These are phyloP conservation scores for Drosophila acutilabella DNA, from an alignment of 2,888 invertebrate species.

Conservation along the genomic window DNA sequence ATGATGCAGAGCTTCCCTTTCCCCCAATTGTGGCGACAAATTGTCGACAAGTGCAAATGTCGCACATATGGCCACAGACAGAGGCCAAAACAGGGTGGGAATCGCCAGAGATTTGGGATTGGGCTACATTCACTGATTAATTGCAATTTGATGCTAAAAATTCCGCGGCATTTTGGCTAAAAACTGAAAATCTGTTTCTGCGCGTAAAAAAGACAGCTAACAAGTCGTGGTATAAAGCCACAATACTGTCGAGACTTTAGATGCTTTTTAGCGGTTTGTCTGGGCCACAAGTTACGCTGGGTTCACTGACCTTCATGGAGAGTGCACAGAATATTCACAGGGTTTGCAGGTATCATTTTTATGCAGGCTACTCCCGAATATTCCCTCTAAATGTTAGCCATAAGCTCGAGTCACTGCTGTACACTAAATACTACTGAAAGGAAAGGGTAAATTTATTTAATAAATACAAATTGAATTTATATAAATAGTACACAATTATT, in stretches of 20 bases:
- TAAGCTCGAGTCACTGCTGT: conserved; percentile 47
- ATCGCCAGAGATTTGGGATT: conserved; percentile 35
- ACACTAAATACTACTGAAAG: conserved; percentile 11
- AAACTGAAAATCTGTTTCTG: conserved; percentile 11
- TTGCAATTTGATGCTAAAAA: conserved; percentile 78
- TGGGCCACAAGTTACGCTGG: background rate
- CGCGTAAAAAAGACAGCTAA: conserved; percentile 30
- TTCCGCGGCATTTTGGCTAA: conserved; percentile 50
- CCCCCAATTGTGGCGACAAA: conserved; percentile 67
- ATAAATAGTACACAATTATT: background rate
- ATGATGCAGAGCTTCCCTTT: conserved; percentile 31
- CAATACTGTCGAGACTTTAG: background rate
- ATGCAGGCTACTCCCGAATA: conserved; percentile 21
- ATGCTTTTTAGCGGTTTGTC: conserved; percentile 2
- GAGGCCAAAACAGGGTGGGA: background rate
- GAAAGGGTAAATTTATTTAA: too few relatives aligned
- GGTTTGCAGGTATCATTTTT: conserved; percentile 45
- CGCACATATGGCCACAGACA: conserved; percentile 50
- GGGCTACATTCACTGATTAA: conserved; percentile 62
- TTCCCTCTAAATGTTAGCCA: conserved; percentile 34
- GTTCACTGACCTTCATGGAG: conserved; percentile 44
- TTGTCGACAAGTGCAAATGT: conserved; percentile 74
- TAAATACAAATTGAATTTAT: background rate
- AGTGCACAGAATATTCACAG: conserved; percentile 8
- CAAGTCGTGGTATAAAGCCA: conserved; percentile 11